phyloP scores from a whole-genome alignment of 2,797 vertebrate genomes.

The Acropternis orthonyx region DNA sequence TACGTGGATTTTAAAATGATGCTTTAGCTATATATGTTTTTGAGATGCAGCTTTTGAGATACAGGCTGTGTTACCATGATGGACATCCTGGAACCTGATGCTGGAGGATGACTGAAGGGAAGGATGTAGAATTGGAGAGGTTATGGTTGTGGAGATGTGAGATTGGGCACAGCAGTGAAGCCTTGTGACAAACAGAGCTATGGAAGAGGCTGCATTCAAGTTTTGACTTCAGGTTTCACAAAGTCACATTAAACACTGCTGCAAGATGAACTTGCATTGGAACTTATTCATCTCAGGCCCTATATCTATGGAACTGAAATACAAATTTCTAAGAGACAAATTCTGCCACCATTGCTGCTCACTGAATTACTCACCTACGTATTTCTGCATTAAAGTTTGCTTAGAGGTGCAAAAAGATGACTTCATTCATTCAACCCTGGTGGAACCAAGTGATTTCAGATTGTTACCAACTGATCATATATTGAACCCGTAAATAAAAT shows the following conservation, averaged over 20 bases:
- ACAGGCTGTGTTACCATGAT: not conserved
- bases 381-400: not conserved
- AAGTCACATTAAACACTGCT: not conserved
- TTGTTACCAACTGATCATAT: not conserved
- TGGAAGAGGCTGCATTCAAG: not conserved
- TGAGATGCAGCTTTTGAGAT: not conserved
- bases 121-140: not conserved
- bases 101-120: not conserved
- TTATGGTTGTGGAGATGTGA: not conserved
- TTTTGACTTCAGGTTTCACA: not conserved
- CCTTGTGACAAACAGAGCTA: not conserved
- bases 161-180: not conserved
- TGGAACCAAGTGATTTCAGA: not conserved
- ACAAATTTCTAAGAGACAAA: not conserved
- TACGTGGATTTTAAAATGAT: not conserved
- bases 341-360: not conserved
- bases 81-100: not conserved
- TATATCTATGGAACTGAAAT: not conserved
- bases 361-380: not conserved
- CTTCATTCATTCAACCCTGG: not conserved
- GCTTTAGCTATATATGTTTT: not conserved
- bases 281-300: not conserved
- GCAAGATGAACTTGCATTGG: not conserved
- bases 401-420: not conserved
- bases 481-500: not conserved